A percentile compares a stretch with the other conserved stretches of the same genome.
Evolutionary conservation across 2,888 invertebrate genomes (phyloP).

Genomic region (Machimus atricapillus): DNA sequence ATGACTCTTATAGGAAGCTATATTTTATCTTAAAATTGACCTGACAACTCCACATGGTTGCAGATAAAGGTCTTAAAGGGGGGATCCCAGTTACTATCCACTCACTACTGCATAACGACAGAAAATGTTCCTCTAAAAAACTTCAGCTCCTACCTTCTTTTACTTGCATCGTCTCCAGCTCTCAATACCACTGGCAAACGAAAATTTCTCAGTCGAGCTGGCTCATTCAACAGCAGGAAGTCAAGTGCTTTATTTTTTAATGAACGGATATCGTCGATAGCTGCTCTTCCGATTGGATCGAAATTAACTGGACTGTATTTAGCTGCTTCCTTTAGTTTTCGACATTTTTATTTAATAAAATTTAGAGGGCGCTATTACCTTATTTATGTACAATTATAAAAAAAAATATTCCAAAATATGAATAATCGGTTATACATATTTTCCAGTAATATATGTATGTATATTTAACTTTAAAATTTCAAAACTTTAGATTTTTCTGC

Average conservation of each 20-base stretch:
- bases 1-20: not conserved
- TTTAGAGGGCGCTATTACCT: too few relatives aligned
- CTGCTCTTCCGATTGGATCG: not conserved
- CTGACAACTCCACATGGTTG: slow-evolving; percentile 5
- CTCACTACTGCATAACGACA: not conserved
- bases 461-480: too few relatives aligned
- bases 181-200: not conserved
- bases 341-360: not conserved
- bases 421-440: too few relatives aligned
- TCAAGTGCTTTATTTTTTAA: not conserved
- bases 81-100: not conserved
- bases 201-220: not conserved
- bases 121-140: not conserved
- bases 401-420: too few relatives aligned
- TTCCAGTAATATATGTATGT: too few relatives aligned
- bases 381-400: too few relatives aligned
- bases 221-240: not conserved
- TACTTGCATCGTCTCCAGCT: not conserved
- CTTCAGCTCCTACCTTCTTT: not conserved
- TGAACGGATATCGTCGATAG: not conserved
- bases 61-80: not conserved
- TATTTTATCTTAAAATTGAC: slow-evolving; percentile 7
- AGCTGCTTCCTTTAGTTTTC: not conserved
- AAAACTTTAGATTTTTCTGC: too few relatives aligned
- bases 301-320: not conserved